Percentiles rank a stretch among this genome's conserved stretches.
Conservation (phyloP, 2,113 vertebrate genomes). For the Pelvicachromis taeniatus region DNA sequence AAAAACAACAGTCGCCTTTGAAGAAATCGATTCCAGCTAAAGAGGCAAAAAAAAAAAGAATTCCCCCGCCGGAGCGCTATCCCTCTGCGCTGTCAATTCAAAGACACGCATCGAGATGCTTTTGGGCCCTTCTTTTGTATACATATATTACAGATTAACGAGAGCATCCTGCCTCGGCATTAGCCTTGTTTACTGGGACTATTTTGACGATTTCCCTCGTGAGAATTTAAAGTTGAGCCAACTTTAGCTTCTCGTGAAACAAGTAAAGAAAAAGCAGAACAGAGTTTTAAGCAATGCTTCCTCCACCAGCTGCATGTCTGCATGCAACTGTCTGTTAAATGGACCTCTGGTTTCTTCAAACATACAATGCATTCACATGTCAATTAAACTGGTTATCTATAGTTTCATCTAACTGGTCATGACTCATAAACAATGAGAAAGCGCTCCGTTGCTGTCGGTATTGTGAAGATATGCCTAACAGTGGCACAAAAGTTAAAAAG, state of each 20-base stretch:
- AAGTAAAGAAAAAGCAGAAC: background rate
- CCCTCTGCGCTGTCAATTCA: constrained; percentile 53
- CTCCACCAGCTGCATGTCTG: background rate
- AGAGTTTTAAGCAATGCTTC: background rate
- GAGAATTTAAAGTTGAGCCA: background rate
- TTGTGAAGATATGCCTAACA: background rate
- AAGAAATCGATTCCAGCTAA: constrained; percentile 70
- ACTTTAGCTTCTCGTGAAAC: background rate
- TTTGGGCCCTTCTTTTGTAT: constrained; percentile 14
- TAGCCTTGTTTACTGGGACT: background rate
- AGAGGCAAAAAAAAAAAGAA: constrained; percentile 40
- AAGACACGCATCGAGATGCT: constrained; percentile 34
- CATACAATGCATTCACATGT: background rate
- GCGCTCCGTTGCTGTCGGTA: background rate
- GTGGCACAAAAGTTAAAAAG: background rate
- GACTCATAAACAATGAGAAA: background rate
- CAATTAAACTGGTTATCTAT: background rate
- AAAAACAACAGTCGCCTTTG: constrained; percentile 71
- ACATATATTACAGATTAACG: constrained; percentile 1
- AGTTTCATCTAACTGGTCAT: background rate
- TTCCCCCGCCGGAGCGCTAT: constrained; percentile 38
- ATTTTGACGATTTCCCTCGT: background rate
- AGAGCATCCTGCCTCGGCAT: background rate
- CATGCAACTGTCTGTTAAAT: background rate
- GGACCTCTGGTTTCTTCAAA: background rate